phyloP scores from a whole-genome alignment of 2,113 vertebrate species.

The Tretioscincus oriximinensis region DNA sequence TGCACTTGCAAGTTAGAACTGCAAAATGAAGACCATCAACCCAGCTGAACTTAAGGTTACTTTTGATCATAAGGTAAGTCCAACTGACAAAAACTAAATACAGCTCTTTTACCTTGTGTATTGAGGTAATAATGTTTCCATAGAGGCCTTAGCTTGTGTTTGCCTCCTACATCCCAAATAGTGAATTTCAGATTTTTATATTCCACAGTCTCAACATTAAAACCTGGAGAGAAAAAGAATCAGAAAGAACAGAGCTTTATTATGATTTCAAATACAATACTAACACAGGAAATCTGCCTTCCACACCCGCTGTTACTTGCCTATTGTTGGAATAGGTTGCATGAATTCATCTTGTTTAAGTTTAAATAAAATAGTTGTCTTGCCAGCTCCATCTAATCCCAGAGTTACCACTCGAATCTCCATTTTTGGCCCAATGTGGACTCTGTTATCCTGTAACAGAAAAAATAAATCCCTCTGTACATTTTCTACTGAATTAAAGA shows the following conservation, averaged over 20 bases:
- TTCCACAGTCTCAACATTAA: conserved; percentile 98
- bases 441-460: conserved; percentile 89
- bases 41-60: neutral
- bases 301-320: conserved; percentile 68
- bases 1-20: neutral
- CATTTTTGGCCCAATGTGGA: conserved; percentile 99
- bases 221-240: conserved; percentile 72
- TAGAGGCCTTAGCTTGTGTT: conserved; percentile 93
- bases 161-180: conserved; percentile 98
- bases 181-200: conserved; percentile 99
- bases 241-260: conserved; percentile 37
- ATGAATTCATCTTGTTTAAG: conserved; percentile 98
- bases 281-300: conserved; percentile 26
- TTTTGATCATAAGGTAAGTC: conserved; percentile 11
- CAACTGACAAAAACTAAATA: conserved; percentile 16
- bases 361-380: conserved; percentile 98
- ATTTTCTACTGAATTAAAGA: too few relatives aligned
- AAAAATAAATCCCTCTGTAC: neutral
- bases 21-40: neutral
- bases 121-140: conserved; percentile 99
- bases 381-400: conserved; percentile 93
- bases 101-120: conserved; percentile 86
- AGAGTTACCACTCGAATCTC: conserved; percentile 97
- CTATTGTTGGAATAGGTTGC: conserved; percentile 98
- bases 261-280: conserved; percentile 30